Evolutionary conservation across 2,888 invertebrate species (phyloP).

Genomic region (Thereva unica): DNA sequence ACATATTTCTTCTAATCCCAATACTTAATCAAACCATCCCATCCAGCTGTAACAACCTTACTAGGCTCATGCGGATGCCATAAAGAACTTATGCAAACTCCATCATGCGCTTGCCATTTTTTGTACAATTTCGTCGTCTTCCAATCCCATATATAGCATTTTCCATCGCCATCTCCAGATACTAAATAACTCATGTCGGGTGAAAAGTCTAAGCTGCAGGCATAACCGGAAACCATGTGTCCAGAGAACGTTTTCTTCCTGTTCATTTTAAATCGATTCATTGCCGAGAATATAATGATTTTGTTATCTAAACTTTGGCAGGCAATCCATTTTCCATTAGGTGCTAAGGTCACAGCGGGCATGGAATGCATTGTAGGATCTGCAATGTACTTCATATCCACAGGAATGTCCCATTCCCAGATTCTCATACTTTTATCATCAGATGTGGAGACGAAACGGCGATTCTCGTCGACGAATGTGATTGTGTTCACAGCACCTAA

Average conservation of each 20-base stretch:
- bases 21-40: slow-evolving; percentile 98
- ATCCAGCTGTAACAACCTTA: slow-evolving; percentile 95
- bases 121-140: slow-evolving; percentile 97
- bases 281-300: slow-evolving; percentile 94
- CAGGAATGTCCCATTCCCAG: slow-evolving; percentile 99
- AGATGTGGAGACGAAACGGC: slow-evolving; percentile 97
- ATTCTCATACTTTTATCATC: slow-evolving; percentile 98
- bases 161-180: slow-evolving; percentile 98
- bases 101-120: slow-evolving; percentile 99
- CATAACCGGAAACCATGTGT: slow-evolving; percentile 99
- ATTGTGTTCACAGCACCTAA: slow-evolving; percentile 98
- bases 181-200: slow-evolving; percentile 99
- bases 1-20: slow-evolving; percentile 82
- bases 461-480: slow-evolving; percentile 98
- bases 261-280: slow-evolving; percentile 97
- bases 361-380: slow-evolving; percentile 99
- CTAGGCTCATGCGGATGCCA: slow-evolving; percentile 99
- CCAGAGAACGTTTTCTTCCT: slow-evolving; percentile 97
- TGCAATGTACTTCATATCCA: slow-evolving; percentile 99
- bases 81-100: slow-evolving; percentile 89
- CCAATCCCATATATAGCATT: slow-evolving; percentile 99
- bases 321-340: slow-evolving; percentile 98
- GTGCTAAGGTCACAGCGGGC: slow-evolving; percentile 93
- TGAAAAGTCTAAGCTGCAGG: slow-evolving; percentile 94
- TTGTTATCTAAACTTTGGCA: slow-evolving; percentile 99